Evolutionary conservation across 2,888 invertebrate species (phyloP).

Genomic region (Odontothrips loti): DNA sequence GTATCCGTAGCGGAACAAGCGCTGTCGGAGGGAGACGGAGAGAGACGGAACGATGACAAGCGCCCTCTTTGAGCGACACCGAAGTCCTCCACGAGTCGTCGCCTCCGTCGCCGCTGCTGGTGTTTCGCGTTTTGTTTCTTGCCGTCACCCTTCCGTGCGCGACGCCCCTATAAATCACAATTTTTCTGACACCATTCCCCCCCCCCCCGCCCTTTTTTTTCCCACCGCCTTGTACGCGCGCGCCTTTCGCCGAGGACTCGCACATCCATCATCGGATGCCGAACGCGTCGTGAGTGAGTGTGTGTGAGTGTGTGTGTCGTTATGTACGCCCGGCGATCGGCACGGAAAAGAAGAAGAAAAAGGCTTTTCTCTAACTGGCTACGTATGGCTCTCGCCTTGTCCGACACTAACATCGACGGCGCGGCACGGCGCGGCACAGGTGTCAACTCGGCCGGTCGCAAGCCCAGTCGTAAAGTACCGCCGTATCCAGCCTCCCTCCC

Average conservation of each 20-base stretch:
- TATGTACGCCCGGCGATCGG: no score
- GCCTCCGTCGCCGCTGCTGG: no score
- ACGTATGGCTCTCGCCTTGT: not conserved
- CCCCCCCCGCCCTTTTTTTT: not conserved
- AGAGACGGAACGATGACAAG: no score
- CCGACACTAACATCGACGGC: not conserved
- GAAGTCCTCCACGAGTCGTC: no score
- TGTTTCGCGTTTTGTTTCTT: no score
- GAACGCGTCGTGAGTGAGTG: not conserved
- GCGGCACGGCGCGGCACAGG: not conserved
- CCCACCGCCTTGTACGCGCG: not conserved
- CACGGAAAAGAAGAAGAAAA: no score
- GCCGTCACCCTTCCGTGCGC: not conserved
- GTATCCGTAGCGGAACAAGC: no score
- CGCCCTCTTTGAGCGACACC: no score
- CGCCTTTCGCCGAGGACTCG: not conserved
- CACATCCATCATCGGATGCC: slow-evolving; percentile 9
- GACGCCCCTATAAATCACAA: slow-evolving; percentile 17
- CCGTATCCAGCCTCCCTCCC: not conserved
- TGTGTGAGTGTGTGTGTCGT: no score
- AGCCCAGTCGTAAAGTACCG: not conserved
- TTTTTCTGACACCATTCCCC: slow-evolving; percentile 15
- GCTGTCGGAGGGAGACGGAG: no score
- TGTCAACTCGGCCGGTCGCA: not conserved
- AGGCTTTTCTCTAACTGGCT: no score